A percentile compares a stretch with the other conserved stretches of the same genome.
phyloP scores from a whole-genome alignment of 1,140 invertebrate species.

The Magallana gigas region DNA sequence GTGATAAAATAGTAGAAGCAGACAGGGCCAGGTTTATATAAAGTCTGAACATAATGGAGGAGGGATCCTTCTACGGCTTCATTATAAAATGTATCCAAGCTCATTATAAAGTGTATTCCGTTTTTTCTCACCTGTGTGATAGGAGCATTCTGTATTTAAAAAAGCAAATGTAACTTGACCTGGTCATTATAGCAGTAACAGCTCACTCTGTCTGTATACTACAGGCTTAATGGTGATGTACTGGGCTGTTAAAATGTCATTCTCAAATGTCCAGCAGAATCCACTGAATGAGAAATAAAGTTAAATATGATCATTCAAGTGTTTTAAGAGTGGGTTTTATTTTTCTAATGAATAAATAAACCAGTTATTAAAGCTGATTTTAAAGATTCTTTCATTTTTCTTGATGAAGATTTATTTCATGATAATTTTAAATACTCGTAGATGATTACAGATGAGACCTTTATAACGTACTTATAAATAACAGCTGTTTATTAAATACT shows the following conservation, averaged over 20 bases:
- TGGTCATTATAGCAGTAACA: not conserved
- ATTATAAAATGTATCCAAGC: too few relatives aligned
- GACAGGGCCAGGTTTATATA: not conserved
- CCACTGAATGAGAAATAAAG: not conserved
- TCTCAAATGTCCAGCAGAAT: not conserved
- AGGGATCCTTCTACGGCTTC: too few relatives aligned
- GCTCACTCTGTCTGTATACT: not conserved
- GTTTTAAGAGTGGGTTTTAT: not conserved
- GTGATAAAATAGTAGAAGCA: not conserved
- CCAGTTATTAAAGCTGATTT: not conserved
- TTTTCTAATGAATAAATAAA: not conserved
- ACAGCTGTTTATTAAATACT: too few relatives aligned
- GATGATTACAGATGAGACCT: too few relatives aligned
- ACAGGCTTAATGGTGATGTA: not conserved
- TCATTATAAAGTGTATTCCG: not conserved
- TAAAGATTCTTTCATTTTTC: not conserved
- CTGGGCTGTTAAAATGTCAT: conserved; percentile 14
- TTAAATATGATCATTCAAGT: not conserved
- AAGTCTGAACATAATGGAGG: too few relatives aligned
- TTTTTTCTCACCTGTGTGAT: conserved; percentile 5
- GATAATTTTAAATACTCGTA: too few relatives aligned
- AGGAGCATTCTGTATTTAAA: not conserved
- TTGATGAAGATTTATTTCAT: too few relatives aligned
- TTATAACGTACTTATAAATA: too few relatives aligned
- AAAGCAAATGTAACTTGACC: not conserved